A percentile compares a stretch with the other conserved stretches of the same genome.
Conservation (phyloP, 1,140 invertebrate species). For the Drosophila pallidifrons region DNA sequence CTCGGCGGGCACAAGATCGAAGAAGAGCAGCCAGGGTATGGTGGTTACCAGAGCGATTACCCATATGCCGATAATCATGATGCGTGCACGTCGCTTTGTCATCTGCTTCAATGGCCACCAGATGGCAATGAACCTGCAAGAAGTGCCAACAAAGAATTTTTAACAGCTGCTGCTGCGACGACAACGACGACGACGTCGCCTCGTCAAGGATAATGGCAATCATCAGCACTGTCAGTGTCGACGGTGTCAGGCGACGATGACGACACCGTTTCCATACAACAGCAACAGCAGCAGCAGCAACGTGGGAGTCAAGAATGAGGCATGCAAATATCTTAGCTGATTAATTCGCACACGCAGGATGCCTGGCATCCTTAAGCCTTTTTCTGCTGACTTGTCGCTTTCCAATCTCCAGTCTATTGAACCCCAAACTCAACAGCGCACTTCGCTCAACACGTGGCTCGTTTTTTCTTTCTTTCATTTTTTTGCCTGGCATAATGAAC, state of each 20-base stretch:
- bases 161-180: constrained; percentile 31
- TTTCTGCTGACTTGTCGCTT: constrained; percentile 79
- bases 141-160: constrained; percentile 80
- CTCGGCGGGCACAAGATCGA: constrained; percentile 90
- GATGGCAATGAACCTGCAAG: constrained; percentile 96
- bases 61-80: constrained; percentile 97
- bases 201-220: constrained; percentile 71
- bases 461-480: constrained; percentile 9
- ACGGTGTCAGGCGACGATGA: constrained; percentile 55
- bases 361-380: constrained; percentile 73
- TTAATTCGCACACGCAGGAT: constrained; percentile 81
- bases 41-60: constrained; percentile 93
- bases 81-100: constrained; percentile 92
- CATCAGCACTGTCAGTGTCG: constrained; percentile 50
- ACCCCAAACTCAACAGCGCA: constrained; percentile 31
- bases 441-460: constrained; percentile 34
- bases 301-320: not conserved
- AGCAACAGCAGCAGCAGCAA: not conserved
- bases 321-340: constrained; percentile 80
- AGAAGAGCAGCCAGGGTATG: constrained; percentile 95
- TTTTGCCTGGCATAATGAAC: constrained; percentile 72
- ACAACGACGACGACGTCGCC: constrained; percentile 24
- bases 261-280: constrained; percentile 57
- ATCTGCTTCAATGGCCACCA: constrained; percentile 98
- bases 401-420: constrained; percentile 77